Conservation (phyloP, 2,888 invertebrate species). For the Drosophila longiperda region DNA sequence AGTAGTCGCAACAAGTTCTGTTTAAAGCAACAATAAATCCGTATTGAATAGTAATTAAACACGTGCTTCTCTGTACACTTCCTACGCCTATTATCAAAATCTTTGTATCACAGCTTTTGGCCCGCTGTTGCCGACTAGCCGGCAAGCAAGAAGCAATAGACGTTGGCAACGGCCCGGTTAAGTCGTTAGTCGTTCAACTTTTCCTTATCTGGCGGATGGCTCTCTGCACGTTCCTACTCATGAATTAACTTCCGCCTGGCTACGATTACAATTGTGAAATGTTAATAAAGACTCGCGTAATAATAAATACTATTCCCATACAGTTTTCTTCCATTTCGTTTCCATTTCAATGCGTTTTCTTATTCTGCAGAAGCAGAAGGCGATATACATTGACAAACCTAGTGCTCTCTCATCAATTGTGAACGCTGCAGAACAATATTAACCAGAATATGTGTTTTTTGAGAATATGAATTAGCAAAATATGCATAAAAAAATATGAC, state of each 20-base stretch:
- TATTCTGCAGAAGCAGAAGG: not conserved
- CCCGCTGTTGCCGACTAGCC: slow-evolving; percentile 28
- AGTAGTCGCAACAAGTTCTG: slow-evolving; percentile 36
- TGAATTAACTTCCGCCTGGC: slow-evolving; percentile 41
- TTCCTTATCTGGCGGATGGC: slow-evolving; percentile 36
- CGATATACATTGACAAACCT: not conserved
- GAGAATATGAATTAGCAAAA: too few species aligned
- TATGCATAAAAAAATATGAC: not conserved
- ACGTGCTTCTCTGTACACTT: slow-evolving; percentile 31
- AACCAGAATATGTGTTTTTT: too few species aligned
- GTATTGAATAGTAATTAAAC: slow-evolving; percentile 49
- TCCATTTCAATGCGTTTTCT: slow-evolving; percentile 2
- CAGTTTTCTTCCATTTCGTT: not conserved
- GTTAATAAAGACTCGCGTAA: slow-evolving; percentile 8
- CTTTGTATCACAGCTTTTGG: slow-evolving; percentile 10
- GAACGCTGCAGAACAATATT: too few species aligned
- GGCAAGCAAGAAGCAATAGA: not conserved
- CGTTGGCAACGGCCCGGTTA: not conserved
- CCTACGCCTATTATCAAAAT: slow-evolving; percentile 1
- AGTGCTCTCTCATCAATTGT: too few species aligned
- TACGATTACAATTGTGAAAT: slow-evolving; percentile 33
- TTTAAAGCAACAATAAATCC: slow-evolving; percentile 49
- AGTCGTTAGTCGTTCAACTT: slow-evolving; percentile 15
- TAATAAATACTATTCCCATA: slow-evolving; percentile 1
- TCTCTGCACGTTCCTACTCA: slow-evolving; percentile 13